Percentiles rank a stretch among this genome's conserved stretches.
Evolutionary conservation across 2,797 vertebrate species (phyloP).

Genomic region (Acrossocheilus wenchowensis): DNA sequence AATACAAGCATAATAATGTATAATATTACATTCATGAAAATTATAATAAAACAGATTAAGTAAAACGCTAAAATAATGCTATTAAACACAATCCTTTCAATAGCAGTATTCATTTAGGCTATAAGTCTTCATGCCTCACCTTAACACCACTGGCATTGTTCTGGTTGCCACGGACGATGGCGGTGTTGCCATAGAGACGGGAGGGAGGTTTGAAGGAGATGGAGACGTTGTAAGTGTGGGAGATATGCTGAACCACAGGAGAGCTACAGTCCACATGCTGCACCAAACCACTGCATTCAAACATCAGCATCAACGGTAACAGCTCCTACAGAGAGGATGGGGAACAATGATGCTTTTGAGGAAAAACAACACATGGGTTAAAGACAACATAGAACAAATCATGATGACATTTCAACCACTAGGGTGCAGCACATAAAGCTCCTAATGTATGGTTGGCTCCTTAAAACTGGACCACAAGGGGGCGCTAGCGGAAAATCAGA

Average conservation of each 20-base stretch:
- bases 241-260: slow-evolving; percentile 93
- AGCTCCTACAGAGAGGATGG: slow-evolving; percentile 82
- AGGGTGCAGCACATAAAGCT: slow-evolving; percentile 21
- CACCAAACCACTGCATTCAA: slow-evolving; percentile 88
- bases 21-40: not conserved
- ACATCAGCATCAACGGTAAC: slow-evolving; percentile 94
- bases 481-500: not conserved
- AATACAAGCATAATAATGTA: not conserved
- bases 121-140: slow-evolving; percentile 72
- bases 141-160: slow-evolving; percentile 93
- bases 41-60: not conserved
- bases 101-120: not conserved
- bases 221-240: slow-evolving; percentile 93
- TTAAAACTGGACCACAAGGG: not conserved
- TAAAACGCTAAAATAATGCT: not conserved
- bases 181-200: slow-evolving; percentile 93
- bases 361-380: not conserved
- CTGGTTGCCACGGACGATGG: slow-evolving; percentile 94
- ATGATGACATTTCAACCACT: slow-evolving; percentile 5
- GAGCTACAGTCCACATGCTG: slow-evolving; percentile 94
- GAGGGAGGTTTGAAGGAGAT: slow-evolving; percentile 97
- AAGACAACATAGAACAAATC: not conserved
- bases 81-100: not conserved
- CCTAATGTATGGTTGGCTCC: not conserved
- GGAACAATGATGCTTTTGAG: not conserved